A percentile compares a stretch with the other conserved stretches of the same genome.
Conservation (phyloP, 2,888 invertebrate genomes). For the Cryptocephalus primarius region DNA sequence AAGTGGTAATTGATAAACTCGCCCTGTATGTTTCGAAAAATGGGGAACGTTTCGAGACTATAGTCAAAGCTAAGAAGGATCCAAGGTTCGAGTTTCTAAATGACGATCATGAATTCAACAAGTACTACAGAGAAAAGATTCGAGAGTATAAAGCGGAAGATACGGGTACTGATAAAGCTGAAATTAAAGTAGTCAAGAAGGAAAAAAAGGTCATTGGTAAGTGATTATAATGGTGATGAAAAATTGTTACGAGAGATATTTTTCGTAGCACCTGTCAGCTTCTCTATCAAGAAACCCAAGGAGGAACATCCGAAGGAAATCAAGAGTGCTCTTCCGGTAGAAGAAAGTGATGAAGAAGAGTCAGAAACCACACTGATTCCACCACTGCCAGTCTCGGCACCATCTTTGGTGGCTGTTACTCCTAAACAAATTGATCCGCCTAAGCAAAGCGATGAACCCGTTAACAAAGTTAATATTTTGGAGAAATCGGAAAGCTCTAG, state of each 20-base stretch:
- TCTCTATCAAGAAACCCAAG: constrained; percentile 75
- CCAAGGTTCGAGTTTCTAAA: constrained; percentile 81
- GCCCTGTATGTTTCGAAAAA: constrained; percentile 93
- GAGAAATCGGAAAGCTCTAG: background rate
- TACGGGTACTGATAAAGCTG: constrained; percentile 3
- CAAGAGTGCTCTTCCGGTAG: constrained; percentile 66
- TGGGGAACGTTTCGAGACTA: constrained; percentile 86
- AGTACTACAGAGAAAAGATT: constrained; percentile 68
- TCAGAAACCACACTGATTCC: background rate
- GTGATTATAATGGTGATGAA: constrained; percentile 4
- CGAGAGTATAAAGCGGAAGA: constrained; percentile 34
- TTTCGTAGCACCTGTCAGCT: constrained; percentile 60
- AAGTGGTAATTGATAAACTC: constrained; percentile 90
- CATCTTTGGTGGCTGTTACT: background rate
- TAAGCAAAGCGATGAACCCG: background rate
- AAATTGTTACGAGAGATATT: background rate
- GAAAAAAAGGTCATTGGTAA: constrained; percentile 32
- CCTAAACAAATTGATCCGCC: background rate
- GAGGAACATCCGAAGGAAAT: constrained; percentile 39
- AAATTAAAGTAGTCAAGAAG: constrained; percentile 17
- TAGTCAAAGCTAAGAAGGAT: constrained; percentile 74
- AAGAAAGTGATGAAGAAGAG: constrained; percentile 59
- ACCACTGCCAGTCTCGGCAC: background rate
- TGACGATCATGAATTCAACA: constrained; percentile 61
- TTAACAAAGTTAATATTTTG: background rate